Evolutionary conservation across 2,888 invertebrate genomes (phyloP), one percentile per base, ranked within the genome.

Genomic region (Gymnocheta viridis): DNA sequence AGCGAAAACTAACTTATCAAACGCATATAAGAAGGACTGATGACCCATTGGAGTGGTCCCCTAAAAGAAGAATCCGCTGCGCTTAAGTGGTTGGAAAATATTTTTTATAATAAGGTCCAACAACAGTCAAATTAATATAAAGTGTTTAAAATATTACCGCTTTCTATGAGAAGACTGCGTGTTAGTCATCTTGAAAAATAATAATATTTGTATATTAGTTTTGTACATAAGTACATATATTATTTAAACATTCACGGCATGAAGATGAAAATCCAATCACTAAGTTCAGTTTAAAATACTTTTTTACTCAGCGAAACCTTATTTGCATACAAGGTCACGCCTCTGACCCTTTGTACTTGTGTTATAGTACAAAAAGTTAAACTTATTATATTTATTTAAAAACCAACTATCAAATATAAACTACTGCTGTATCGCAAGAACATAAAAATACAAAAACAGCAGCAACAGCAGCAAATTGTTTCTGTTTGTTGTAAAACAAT

Each of bases 401-500:
- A 47, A 47, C 5, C 7, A n/a, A 47, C 17, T 47, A 9, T 19
- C 6, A 47, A 47, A 17, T 17, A 9, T 2, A 49, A 22, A 38
- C 1, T 19, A n/a, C 12, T n/a, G n/a, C 35, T 12, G 32, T 17
- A 67, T 4, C 32, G n/a, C n/a, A n/a, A n/a, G n/a, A n/a, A n/a
- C n/a, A n/a, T n/a, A n/a, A n/a, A n/a, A n/a, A n/a, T n/a, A n/a
- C 47, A 22, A 51, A 41, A 60, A 38, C 19, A 41, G 4, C 17
- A 27, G 2, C 22, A 22, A 22, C 24, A 54, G 14, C 19, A 29
- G 44, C 29, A 32, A 70, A 81, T 32, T 32, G 44, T 58, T 72
- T 58, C 32, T 47, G n/a, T 47, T 47, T 58, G 22, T 32, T 70
- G 29, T 24, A 47, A 47, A 58, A 35, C 32, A 72, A 32, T 35